phyloP scores from a whole-genome alignment of 2,888 invertebrate genomes.

The Ernsta delagoae region DNA sequence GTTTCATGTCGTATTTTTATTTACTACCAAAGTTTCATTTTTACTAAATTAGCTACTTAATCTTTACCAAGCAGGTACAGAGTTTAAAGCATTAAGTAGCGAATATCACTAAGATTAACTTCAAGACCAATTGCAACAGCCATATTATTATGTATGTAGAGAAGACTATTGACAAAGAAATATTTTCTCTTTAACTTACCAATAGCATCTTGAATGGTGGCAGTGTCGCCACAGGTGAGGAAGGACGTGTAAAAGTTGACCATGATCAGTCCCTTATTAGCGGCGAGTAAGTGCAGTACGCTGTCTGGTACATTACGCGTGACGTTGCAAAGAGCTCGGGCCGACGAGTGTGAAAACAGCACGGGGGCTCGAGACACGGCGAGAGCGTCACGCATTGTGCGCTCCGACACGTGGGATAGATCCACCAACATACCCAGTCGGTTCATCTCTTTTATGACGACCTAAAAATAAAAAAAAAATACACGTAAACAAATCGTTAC shows the following conservation, averaged over 20 bases:
- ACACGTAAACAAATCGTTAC: background rate
- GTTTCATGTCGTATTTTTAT: too few species aligned
- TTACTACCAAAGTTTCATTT: too few species aligned
- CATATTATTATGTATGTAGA: too few species aligned
- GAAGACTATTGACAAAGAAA: too few species aligned
- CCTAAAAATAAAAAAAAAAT: constrained; percentile 71
- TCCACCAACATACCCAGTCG: constrained; percentile 95
- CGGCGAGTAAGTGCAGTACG: constrained; percentile 88
- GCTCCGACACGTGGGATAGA: constrained; percentile 91
- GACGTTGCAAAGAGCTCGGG: constrained; percentile 91
- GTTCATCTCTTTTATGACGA: constrained; percentile 94
- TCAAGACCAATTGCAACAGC: too few species aligned
- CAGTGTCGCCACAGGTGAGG: constrained; percentile 89
- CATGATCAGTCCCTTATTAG: constrained; percentile 94
- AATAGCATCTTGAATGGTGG: constrained; percentile 91
- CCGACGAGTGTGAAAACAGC: constrained; percentile 94
- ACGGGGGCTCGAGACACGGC: constrained; percentile 92
- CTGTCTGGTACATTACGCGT: constrained; percentile 93
- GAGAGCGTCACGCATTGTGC: constrained; percentile 92
- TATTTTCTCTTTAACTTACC: too few species aligned
- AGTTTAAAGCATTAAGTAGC: too few species aligned
- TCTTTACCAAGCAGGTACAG: too few species aligned
- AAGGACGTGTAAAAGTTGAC: constrained; percentile 94
- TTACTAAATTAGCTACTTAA: too few species aligned
- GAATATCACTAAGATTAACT: too few species aligned